Evolutionary conservation across 2,888 invertebrate genomes (phyloP).

Genomic region (Pedicia rivosa): DNA sequence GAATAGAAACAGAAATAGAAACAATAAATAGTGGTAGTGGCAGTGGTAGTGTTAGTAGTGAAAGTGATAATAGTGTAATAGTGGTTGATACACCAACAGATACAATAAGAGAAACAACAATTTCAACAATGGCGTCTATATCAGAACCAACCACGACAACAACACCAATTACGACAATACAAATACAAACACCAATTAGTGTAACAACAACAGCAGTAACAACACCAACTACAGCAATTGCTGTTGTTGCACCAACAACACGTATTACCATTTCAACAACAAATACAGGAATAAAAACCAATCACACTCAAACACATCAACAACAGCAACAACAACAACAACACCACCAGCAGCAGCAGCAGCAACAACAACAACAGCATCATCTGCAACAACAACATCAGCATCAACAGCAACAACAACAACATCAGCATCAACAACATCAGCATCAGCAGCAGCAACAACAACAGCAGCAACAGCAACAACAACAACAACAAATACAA

Average conservation of each 20-base stretch:
- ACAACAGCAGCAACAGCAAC: neutral
- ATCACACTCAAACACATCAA: too few relatives aligned
- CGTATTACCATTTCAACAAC: neutral
- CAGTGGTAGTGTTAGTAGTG: too few relatives aligned
- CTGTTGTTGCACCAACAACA: slow-evolving; percentile 7
- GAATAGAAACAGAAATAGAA: too few relatives aligned
- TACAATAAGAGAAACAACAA: too few relatives aligned
- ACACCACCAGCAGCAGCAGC: neutral
- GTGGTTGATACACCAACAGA: too few relatives aligned
- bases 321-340: too few relatives aligned
- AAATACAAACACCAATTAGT: neutral
- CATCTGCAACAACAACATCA: neutral
- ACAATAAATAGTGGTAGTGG: too few relatives aligned
- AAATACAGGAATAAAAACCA: neutral
- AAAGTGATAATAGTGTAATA: too few relatives aligned
- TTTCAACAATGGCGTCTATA: too few relatives aligned
- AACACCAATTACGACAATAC: neutral
- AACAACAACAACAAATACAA: too few relatives aligned
- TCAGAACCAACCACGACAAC: neutral
- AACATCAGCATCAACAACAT: too few relatives aligned
- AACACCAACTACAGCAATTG: slow-evolving; percentile 3
- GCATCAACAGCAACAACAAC: too few relatives aligned
- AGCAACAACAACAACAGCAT: neutral
- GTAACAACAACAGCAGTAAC: neutral
- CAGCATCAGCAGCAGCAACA: neutral